These are phyloP conservation scores for Nothura maculosa DNA, from an alignment of 2,797 vertebrate genomes.

Conservation along the genomic window DNA sequence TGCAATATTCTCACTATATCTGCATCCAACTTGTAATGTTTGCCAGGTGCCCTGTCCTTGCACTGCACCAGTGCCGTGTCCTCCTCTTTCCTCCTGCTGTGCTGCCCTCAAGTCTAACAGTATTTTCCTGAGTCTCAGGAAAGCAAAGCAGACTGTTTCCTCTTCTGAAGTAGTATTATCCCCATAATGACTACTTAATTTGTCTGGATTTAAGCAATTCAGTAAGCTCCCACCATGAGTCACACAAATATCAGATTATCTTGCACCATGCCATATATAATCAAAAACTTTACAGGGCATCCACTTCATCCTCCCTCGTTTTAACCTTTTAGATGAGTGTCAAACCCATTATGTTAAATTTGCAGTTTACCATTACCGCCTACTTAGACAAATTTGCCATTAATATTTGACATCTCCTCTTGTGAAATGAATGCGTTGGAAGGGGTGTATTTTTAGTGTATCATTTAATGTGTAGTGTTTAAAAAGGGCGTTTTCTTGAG, in stretches of 20 bases:
- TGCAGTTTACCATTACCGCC: background rate
- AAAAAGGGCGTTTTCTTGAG: background rate
- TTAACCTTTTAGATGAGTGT: background rate
- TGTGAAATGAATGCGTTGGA: background rate
- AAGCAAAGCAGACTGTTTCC: background rate
- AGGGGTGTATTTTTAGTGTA: background rate
- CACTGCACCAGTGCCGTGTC: background rate
- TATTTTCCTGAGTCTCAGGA: background rate
- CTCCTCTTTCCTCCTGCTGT: background rate
- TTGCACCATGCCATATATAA: background rate
- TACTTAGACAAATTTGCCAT: background rate
- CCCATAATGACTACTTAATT: slow-evolving; percentile 25
- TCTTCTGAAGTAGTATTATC: background rate
- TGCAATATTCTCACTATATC: background rate
- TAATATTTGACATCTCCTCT: background rate
- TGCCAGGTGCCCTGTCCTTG: background rate
- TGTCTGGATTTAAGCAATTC: slow-evolving; percentile 36
- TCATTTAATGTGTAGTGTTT: background rate
- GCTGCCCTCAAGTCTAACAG: background rate
- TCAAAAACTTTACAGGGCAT: background rate
- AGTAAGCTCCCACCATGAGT: slow-evolving; percentile 26
- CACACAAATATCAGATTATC: slow-evolving; percentile 6
- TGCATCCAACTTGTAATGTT: background rate
- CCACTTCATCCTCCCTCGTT: background rate
- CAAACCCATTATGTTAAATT: background rate